Percentiles rank a stretch among this genome's conserved stretches.
Evolutionary conservation across 2,888 invertebrate genomes (phyloP).

Genomic region (Meliscaeva auricollis): DNA sequence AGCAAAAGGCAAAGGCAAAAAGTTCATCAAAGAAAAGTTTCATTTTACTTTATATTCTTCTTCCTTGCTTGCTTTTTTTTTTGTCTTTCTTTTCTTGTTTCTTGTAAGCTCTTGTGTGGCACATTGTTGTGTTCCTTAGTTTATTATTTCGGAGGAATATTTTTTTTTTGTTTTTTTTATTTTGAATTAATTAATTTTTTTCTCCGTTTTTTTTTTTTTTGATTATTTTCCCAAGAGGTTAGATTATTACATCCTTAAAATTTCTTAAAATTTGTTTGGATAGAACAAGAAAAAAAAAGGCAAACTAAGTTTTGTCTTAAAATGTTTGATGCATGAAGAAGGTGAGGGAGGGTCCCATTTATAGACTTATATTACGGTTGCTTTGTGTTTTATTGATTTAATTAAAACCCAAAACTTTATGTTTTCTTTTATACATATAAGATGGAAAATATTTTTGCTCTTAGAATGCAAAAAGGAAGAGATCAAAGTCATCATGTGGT

Average conservation of each 20-base stretch:
- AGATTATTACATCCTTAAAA: constrained; percentile 60
- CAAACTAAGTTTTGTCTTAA: constrained; percentile 4
- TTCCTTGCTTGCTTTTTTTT: constrained; percentile 28
- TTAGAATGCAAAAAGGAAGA: background rate
- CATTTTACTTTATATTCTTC: constrained; percentile 42
- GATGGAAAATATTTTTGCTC: too few species aligned
- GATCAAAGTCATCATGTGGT: background rate
- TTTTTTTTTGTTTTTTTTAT: constrained; percentile 54
- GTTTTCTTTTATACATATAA: background rate
- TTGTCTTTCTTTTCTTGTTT: constrained; percentile 16
- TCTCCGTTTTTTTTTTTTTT: background rate
- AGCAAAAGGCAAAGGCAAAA: constrained; percentile 69
- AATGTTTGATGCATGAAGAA: constrained; percentile 13
- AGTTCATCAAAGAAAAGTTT: constrained; percentile 76
- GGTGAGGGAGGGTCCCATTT: constrained; percentile 27
- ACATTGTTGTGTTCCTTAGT: constrained; percentile 45
- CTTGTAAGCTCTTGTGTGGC: constrained; percentile 18
- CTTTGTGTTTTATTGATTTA: constrained; percentile 29
- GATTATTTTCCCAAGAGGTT: constrained; percentile 39
- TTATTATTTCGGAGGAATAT: constrained; percentile 42
- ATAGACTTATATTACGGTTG: constrained; percentile 3
- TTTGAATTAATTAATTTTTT: constrained; percentile 69
- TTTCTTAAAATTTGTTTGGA: constrained; percentile 32
- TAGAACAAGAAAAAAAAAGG: constrained; percentile 15
- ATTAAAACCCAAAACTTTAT: constrained; percentile 18